Evolutionary conservation across 2,113 vertebrate genomes (phyloP).

Genomic region (Chaetura pelagica): DNA sequence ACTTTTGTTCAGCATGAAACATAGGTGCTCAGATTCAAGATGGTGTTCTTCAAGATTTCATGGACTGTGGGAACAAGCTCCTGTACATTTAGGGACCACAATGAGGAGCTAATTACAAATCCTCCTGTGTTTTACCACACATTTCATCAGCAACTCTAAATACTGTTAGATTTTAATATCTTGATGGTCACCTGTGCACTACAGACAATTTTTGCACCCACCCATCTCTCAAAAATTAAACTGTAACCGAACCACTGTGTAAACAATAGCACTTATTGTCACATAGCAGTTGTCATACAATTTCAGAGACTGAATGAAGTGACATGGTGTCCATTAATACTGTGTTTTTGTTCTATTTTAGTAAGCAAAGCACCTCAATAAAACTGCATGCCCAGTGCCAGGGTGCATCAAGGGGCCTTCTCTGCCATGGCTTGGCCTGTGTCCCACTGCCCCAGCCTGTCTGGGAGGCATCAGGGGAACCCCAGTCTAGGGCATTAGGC

Average conservation of each 20-base stretch:
- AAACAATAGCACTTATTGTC: neutral
- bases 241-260: neutral
- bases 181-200: neutral
- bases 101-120: neutral
- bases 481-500: neutral
- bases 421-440: neutral
- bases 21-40: neutral
- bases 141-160: neutral
- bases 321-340: fast-evolving
- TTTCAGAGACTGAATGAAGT: neutral
- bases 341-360: neutral
- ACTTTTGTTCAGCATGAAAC: neutral
- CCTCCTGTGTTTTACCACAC: neutral
- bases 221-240: neutral
- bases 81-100: fast-evolving
- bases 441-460: fast-evolving
- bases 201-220: neutral
- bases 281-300: neutral
- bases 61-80: neutral
- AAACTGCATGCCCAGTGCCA: neutral
- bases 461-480: neutral
- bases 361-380: neutral
- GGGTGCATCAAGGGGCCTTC: neutral
- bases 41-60: neutral
- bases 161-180: neutral